Percentiles rank a stretch among this genome's conserved stretches.
Evolutionary conservation across 2,888 invertebrate genomes (phyloP).

Genomic region (Meiosimyza platycephala): DNA sequence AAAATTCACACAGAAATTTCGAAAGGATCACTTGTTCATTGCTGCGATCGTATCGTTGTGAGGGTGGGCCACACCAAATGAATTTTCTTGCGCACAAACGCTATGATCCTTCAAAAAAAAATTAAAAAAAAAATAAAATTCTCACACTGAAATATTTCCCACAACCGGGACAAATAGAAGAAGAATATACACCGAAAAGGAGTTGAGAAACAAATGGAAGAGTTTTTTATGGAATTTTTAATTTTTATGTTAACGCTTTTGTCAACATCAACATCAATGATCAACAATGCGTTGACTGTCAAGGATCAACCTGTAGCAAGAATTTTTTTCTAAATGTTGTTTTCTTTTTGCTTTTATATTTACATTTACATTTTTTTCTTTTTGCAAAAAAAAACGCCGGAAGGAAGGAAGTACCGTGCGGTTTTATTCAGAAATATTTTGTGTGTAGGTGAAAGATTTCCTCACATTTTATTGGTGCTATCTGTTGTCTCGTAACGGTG

Average conservation of each 20-base stretch:
- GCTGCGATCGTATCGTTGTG: conserved; percentile 18
- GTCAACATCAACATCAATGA: conserved; percentile 16
- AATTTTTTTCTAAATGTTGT: not conserved
- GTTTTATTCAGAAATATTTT: conserved; percentile 36
- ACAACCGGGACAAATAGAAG: conserved; percentile 10
- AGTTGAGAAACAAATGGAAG: conserved; percentile 2
- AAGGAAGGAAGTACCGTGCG: conserved; percentile 43
- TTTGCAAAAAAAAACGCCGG: conserved; percentile 37
- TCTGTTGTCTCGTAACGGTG: conserved; percentile 26
- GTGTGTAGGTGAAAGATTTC: not conserved
- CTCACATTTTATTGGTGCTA: conserved; percentile 8
- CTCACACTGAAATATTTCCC: conserved; percentile 30
- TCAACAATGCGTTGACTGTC: conserved; percentile 11
- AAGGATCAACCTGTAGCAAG: conserved; percentile 31
- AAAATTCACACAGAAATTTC: too few species aligned
- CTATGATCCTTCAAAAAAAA: not conserved
- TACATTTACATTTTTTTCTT: conserved; percentile 25
- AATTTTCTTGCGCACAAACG: conserved; percentile 1
- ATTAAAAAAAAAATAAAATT: conserved; percentile 7
- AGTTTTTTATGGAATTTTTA: conserved; percentile 17
- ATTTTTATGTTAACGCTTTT: conserved; percentile 22
- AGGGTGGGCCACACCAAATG: conserved; percentile 29
- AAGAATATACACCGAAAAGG: not conserved
- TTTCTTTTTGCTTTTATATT: conserved; percentile 12
- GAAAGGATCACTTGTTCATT: conserved; percentile 12